Evolutionary conservation across 1,140 invertebrate genomes (phyloP), one percentile per base, ranked within the genome.

Genomic region (Heliothis subflexa): DNA sequence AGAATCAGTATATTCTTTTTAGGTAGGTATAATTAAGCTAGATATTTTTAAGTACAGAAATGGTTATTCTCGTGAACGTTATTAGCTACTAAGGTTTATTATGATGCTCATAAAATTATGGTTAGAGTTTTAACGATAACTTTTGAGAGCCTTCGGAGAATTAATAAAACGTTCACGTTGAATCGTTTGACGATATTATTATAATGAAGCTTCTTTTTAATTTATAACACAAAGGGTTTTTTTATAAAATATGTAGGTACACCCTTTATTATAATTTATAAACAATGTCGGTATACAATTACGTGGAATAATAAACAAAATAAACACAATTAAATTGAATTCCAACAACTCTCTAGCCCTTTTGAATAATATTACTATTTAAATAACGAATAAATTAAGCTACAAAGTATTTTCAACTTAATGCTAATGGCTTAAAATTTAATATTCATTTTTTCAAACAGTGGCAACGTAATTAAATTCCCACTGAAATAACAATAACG

Each of bases 91-190:
- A 45, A 18, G 14, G 33, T 45, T 64, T 47, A 40, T 64, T 64
- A 64, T 64, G 10, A 64, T 47, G 61, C n/a, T 18, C 18, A 64
- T 64, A 64, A 45, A 64, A 64, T 64, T 7, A 47, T 18, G 3
- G 40, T 64, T 64, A 45, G n/a, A 40, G 2, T 47, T 57, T 25
- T 57, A 25, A 57, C 13, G 13, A 18, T n/a, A 47, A 9, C 16
- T 40, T 16, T 64, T 18, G 16, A 47, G 61, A 47, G 33, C 9
- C 61, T n/a, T 21, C 45, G 33, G n/a, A 33, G n/a, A 47, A 18
- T 64, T 45, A 47, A 9, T 16, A 18, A 47, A 33, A 64, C n/a
- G 14, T 40, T 61, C 28, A 61, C n/a, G 45, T 64, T 64, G 45
- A 7, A 47, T 64, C 61, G 61, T 47, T 11, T 64, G 45, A 18